Conservation (phyloP, 2,888 invertebrate species). For the Morpho helenor region DNA sequence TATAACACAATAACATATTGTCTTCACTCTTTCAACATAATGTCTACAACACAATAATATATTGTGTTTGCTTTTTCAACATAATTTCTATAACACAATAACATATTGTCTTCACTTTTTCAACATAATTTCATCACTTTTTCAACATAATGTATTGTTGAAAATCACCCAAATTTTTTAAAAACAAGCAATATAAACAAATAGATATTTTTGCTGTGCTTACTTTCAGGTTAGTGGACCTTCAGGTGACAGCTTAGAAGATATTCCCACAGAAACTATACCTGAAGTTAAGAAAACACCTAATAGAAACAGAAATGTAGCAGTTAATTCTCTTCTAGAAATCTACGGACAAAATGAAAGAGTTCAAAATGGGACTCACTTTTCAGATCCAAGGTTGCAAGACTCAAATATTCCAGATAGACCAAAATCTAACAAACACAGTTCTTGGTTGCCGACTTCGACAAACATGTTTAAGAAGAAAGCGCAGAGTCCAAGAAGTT, state of each 20-base stretch:
- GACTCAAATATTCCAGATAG: background rate
- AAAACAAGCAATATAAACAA: too few relatives aligned
- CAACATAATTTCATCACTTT: too few relatives aligned
- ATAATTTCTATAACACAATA: too few relatives aligned
- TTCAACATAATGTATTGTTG: too few relatives aligned
- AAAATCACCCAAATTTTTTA: background rate
- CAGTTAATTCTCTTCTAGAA: constrained; percentile 8
- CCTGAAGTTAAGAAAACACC: constrained; percentile 1
- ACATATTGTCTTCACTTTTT: too few relatives aligned
- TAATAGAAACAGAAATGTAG: constrained; percentile 11
- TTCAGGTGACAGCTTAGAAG: background rate
- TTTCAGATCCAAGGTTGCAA: background rate
- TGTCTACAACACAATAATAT: too few relatives aligned
- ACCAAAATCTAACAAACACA: background rate
- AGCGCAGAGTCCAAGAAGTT: background rate
- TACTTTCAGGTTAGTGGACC: background rate
- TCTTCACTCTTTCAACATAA: background rate
- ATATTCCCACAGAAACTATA: background rate
- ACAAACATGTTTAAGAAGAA: constrained; percentile 21
- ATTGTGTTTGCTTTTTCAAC: too few relatives aligned
- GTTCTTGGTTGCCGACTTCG: constrained; percentile 3
- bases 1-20: background rate
- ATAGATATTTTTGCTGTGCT: background rate
- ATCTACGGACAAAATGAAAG: background rate
- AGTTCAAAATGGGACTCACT: background rate